phyloP scores from a whole-genome alignment of 2,888 invertebrate species.

The Portevinia maculata region DNA sequence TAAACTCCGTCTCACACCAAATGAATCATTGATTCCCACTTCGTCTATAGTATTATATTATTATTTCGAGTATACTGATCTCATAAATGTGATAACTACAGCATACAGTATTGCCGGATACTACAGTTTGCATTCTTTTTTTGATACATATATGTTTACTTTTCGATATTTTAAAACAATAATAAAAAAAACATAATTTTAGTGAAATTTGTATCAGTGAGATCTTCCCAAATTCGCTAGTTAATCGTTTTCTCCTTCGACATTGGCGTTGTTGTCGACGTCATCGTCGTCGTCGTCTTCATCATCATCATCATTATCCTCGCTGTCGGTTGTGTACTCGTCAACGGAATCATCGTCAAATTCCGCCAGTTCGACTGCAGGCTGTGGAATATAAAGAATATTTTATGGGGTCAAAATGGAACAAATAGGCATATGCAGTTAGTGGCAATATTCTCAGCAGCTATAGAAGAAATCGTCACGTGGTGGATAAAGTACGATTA shows the following conservation, averaged over 20 bases:
- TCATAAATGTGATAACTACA: too few species aligned
- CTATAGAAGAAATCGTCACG: too few species aligned
- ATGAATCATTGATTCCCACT: too few species aligned
- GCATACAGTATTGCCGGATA: too few species aligned
- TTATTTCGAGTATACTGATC: too few species aligned
- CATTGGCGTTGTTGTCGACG: constrained; percentile 75
- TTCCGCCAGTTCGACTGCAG: constrained; percentile 80
- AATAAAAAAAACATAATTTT: constrained; percentile 40
- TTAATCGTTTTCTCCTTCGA: constrained; percentile 60
- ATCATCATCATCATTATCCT: constrained; percentile 77
- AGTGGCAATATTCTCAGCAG: neutral
- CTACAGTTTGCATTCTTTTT: neutral
- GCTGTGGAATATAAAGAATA: constrained; percentile 69
- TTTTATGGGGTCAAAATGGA: neutral
- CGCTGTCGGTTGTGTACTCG: constrained; percentile 76
- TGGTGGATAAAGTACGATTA: too few species aligned
- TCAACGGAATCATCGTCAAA: constrained; percentile 75
- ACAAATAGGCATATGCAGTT: neutral
- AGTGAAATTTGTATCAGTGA: constrained; percentile 40
- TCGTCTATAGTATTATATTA: too few species aligned
- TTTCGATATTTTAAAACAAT: constrained; percentile 15
- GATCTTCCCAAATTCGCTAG: constrained; percentile 22
- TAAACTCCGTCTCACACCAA: too few species aligned
- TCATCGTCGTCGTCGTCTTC: constrained; percentile 77
- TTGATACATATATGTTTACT: constrained; percentile 12